Evolutionary conservation across 2,888 invertebrate species (phyloP), one percentile per base, ranked within the genome.

Genomic region (Eledone cirrhosa): DNA sequence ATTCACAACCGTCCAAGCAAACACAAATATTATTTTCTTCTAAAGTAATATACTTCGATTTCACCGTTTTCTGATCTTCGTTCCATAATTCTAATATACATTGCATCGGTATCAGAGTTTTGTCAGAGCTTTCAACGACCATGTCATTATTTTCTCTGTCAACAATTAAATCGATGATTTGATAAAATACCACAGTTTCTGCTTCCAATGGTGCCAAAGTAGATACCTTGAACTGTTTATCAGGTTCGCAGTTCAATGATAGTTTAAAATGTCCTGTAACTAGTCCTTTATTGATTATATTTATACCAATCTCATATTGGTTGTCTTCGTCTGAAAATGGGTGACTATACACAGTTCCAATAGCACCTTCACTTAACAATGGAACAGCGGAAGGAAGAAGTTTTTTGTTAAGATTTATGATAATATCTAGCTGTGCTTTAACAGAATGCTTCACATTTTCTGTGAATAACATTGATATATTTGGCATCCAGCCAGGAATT

Each of bases 51-150:
- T 22, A n/a, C 31, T 69, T 69, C 4, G 33, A 33, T n/a, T 33
- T 22, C n/a, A 13, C 19, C 1, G 19, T 33, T n/a, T 69, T 69
- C 22, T 69, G 29, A n/a, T 69, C 69, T 33, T 33, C n/a, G 13
- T n/a, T 33, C 69, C 33, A 69, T 19, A 69, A 69, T 69, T 69
- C 33, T 69, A 69, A 16, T 31, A 16, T 29, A n/a, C 69, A 69
- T 29, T 4, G 31, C 33, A 29, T 29, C 3, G 33, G 33, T 1
- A 33, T n/a, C 8, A 33, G 22, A 1, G 22, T n/a, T 33, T 22
- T 69, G 2, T 33, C 8, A 22, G 31, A 16, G 22, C 31, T 33
- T 3, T n/a, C 29, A 69, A 31, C 14, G 22, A 29, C 19, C 16
- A 22, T 33, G 33, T 69, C 31, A 0, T n/a, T 7, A 29, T 11